These are phyloP conservation scores for Loripinus fragilis DNA, from an alignment of 2,888 invertebrate species.

Conservation along the genomic window DNA sequence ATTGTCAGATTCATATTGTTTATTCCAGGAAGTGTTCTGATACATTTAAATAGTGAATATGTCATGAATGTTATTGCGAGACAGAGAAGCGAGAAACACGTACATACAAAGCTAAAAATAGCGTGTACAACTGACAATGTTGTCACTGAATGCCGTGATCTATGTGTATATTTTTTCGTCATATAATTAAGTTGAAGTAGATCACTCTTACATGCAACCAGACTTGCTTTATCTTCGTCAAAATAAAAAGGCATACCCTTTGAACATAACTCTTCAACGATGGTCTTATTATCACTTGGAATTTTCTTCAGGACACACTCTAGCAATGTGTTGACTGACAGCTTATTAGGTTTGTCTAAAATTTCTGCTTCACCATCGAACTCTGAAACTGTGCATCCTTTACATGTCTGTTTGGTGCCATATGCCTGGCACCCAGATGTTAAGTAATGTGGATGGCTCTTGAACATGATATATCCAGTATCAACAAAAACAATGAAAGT, in stretches of 20 bases:
- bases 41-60: constrained; percentile 53
- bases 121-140: background rate
- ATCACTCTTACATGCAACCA: background rate
- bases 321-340: background rate
- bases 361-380: background rate
- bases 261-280: background rate
- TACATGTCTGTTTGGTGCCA: no score
- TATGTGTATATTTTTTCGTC: background rate
- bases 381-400: background rate
- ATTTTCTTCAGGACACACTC: background rate
- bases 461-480: background rate
- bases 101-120: constrained; percentile 35
- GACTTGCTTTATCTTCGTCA: background rate
- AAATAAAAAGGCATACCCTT: background rate
- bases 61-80: constrained; percentile 55
- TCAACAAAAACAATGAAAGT: background rate
- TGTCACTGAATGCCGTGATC: no score
- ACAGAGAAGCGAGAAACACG: constrained; percentile 56
- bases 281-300: background rate
- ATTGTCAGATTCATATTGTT: constrained; percentile 63
- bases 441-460: background rate
- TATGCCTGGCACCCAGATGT: background rate
- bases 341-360: background rate
- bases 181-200: background rate
- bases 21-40: constrained; percentile 62